Evolutionary conservation across 2,113 vertebrate genomes (phyloP), one percentile per base, ranked within the genome.

Genomic region (Cinclus cinclus): DNA sequence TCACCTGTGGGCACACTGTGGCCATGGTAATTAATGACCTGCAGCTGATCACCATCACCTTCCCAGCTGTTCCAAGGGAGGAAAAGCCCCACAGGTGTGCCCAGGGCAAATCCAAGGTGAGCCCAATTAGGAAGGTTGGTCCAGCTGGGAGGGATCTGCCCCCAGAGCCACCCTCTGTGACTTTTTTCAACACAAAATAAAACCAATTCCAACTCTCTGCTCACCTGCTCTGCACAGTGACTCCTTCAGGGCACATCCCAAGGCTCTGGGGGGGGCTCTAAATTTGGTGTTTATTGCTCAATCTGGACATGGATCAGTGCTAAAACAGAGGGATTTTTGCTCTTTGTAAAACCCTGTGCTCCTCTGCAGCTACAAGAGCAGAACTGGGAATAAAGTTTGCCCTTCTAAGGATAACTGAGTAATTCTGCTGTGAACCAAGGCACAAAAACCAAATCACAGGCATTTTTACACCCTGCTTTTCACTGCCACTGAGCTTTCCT

Each of bases 161-260:
- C 2, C 0, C 6, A 4, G 9, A 67, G 15, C 16, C 4, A 0
- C 41, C 15, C 0, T 44, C 0, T 1, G 28, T 0, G 17, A 9
- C 13, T n/a, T 52, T 11, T 35, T n/a, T 13, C 37, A 23, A 13
- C 41, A 16, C 14, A 35, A 44, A 76, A 68, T 9, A 4, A 69
- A 84, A 49, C 11, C 3, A 35, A 25, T 83, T 33, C 41, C 24
- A 59, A 2, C 23, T 74, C 52, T 28, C 15, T 62, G 25, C 62
- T 23, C 3, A 1, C 3, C 46, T 30, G 39, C 33, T 47, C 42
- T 9, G 52, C 35, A 3, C 28, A 52, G 73, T 25, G 35, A 2
- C 62, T n/a, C 1, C 0, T 13, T 6, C 76, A 49, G 35, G 83
- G 80, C 58, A 20, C 31, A 0, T 3, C 12, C 14, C n/a, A 1